Evolutionary conservation across 2,113 vertebrate genomes (phyloP).

Genomic region (Odocoileus virginianus): DNA sequence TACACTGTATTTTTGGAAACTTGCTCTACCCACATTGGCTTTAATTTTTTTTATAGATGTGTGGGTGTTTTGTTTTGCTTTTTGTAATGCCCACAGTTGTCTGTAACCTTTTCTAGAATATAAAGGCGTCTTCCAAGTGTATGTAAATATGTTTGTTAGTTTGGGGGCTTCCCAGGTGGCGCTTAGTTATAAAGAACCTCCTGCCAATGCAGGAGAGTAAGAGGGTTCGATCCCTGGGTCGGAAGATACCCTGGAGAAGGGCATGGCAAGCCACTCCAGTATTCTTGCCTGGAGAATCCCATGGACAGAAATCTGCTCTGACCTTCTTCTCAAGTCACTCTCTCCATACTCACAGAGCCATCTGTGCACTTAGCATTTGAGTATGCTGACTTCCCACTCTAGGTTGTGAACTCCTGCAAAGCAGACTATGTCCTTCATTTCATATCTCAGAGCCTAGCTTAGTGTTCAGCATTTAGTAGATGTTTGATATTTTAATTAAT

Average conservation of each 20-base stretch:
- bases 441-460: background rate
- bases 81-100: background rate
- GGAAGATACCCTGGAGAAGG: background rate
- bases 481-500: slow-evolving; percentile 1
- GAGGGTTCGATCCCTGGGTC: background rate
- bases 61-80: slow-evolving; percentile 18
- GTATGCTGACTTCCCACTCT: background rate
- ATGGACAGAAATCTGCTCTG: background rate
- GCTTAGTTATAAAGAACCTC: background rate
- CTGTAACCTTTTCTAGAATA: slow-evolving; percentile 19
- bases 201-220: background rate
- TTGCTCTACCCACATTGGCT: background rate
- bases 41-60: slow-evolving; percentile 56
- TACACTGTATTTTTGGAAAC: slow-evolving; percentile 47
- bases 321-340: background rate
- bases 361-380: background rate
- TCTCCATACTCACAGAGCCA: background rate
- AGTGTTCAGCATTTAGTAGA: background rate
- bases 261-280: background rate
- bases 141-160: background rate
- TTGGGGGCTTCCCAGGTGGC: background rate
- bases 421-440: background rate
- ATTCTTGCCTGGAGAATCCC: background rate
- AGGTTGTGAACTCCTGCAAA: background rate
- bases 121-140: slow-evolving; percentile 9